phyloP scores from a whole-genome alignment of 2,888 invertebrate species.

The Xiphydria camelus region DNA sequence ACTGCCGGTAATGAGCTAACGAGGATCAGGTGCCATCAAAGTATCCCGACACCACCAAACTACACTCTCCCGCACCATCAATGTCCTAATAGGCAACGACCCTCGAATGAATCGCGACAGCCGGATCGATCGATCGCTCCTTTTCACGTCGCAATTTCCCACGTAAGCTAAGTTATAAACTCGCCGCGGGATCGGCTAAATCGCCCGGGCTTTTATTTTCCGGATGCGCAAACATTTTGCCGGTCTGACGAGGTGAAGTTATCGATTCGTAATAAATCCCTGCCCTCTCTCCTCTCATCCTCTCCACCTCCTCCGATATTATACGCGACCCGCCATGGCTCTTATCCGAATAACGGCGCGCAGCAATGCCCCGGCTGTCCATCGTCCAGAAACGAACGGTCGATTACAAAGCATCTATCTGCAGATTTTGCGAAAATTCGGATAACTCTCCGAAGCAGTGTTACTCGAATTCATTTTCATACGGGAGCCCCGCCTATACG shows the following conservation, averaged over 20 bases:
- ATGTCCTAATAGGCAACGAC: too few relatives aligned
- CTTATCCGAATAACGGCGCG: slow-evolving; percentile 42
- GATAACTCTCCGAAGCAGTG: not conserved
- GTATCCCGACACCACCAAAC: too few relatives aligned
- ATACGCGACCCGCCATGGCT: slow-evolving; percentile 34
- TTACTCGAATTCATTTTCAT: not conserved
- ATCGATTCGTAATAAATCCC: slow-evolving; percentile 46
- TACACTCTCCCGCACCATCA: too few relatives aligned
- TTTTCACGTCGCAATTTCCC: too few relatives aligned
- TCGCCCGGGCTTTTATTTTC: slow-evolving; percentile 16
- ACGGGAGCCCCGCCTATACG: not conserved
- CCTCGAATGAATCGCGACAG: too few relatives aligned
- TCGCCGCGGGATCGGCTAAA: too few relatives aligned
- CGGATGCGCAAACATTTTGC: slow-evolving; percentile 19
- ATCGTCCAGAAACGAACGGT: slow-evolving; percentile 21
- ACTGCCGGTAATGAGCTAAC: too few relatives aligned
- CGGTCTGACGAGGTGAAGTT: slow-evolving; percentile 25
- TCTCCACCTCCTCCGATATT: too few relatives aligned
- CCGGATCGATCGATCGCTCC: too few relatives aligned
- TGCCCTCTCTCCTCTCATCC: too few relatives aligned
- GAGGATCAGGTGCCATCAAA: too few relatives aligned
- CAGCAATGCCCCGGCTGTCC: slow-evolving; percentile 30
- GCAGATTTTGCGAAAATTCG: slow-evolving; percentile 24
- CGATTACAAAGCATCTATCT: slow-evolving; percentile 39
- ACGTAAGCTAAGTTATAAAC: too few relatives aligned